phyloP scores from a whole-genome alignment of 2,797 vertebrate species.

The Huso huso region DNA sequence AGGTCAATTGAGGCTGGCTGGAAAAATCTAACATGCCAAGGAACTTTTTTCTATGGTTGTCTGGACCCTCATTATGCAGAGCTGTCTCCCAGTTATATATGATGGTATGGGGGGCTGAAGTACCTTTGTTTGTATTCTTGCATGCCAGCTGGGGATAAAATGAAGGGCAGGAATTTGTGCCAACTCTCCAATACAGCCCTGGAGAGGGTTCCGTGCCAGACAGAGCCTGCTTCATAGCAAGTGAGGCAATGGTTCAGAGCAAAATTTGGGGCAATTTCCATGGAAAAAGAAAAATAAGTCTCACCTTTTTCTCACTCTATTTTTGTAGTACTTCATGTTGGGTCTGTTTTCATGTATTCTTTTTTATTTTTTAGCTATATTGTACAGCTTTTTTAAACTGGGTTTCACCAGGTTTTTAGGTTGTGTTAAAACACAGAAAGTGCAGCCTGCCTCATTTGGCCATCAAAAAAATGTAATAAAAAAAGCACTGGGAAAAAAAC shows the following conservation, averaged over 20 bases:
- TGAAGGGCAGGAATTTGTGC: constrained; percentile 62
- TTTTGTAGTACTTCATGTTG: constrained; percentile 17
- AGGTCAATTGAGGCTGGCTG: constrained; percentile 87
- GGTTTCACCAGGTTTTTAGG: neutral
- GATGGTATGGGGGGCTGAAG: constrained; percentile 47
- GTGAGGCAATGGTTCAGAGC: constrained; percentile 5
- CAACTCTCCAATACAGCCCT: constrained; percentile 46
- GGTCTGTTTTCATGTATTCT: constrained; percentile 23
- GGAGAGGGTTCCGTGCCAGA: constrained; percentile 24
- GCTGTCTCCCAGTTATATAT: constrained; percentile 45
- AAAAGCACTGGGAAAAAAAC: too few relatives aligned
- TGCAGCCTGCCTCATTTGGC: too few relatives aligned
- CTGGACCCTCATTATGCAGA: constrained; percentile 57
- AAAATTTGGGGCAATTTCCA: constrained; percentile 15
- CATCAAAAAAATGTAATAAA: too few relatives aligned
- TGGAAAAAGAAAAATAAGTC: constrained; percentile 35
- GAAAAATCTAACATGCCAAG: constrained; percentile 67
- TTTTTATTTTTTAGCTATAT: neutral
- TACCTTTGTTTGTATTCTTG: constrained; percentile 49
- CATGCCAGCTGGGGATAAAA: constrained; percentile 62
- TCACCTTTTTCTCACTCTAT: constrained; percentile 49
- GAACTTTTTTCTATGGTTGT: constrained; percentile 63
- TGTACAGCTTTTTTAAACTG: neutral
- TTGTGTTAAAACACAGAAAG: too few relatives aligned
- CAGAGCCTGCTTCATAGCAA: neutral